Evolutionary conservation across 2,113 vertebrate genomes (phyloP).

Genomic region (Brachionichthys hirsutus): DNA sequence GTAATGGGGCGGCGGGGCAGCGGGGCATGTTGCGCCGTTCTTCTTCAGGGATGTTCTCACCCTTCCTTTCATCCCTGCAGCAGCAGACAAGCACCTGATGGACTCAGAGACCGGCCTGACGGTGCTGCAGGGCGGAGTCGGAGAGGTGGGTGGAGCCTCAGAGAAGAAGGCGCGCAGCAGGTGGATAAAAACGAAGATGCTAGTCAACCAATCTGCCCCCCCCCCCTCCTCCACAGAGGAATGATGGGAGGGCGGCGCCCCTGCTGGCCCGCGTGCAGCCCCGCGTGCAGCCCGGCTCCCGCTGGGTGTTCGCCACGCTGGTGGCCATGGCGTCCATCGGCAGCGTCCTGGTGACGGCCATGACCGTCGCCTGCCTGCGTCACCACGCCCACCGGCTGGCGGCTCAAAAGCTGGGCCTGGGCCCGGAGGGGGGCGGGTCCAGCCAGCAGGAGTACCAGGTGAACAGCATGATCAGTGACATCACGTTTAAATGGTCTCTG

Average conservation of each 20-base stretch:
- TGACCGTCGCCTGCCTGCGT: conserved; percentile 84
- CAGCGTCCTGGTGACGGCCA: conserved; percentile 82
- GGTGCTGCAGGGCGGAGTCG: conserved; percentile 87
- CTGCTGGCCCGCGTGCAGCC: conserved; percentile 70
- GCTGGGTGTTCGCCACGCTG: conserved; percentile 85
- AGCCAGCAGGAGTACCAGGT: conserved; percentile 96
- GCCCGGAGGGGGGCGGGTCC: conserved; percentile 86
- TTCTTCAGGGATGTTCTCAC: neutral
- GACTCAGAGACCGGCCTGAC: conserved; percentile 85
- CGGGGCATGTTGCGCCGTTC: no score
- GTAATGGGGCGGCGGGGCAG: no score
- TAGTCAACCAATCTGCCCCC: neutral
- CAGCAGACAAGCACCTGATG: conserved; percentile 83
- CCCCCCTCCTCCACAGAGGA: conserved; percentile 60
- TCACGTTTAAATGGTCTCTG: no score
- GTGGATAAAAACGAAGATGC: neutral
- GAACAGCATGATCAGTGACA: no score
- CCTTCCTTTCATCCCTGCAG: conserved; percentile 49
- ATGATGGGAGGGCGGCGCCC: conserved; percentile 72
- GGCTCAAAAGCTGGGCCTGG: conserved; percentile 88
- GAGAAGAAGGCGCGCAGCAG: neutral
- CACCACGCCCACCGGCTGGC: conserved; percentile 86
- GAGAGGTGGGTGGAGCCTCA: conserved; percentile 75
- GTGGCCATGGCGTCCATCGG: conserved; percentile 86
- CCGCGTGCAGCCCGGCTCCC: conserved; percentile 72